A percentile compares a stretch with the other conserved stretches of the same genome.
These are phyloP conservation scores for Tortrix viridana DNA, from an alignment of 2,888 invertebrate species.

Conservation along the genomic window DNA sequence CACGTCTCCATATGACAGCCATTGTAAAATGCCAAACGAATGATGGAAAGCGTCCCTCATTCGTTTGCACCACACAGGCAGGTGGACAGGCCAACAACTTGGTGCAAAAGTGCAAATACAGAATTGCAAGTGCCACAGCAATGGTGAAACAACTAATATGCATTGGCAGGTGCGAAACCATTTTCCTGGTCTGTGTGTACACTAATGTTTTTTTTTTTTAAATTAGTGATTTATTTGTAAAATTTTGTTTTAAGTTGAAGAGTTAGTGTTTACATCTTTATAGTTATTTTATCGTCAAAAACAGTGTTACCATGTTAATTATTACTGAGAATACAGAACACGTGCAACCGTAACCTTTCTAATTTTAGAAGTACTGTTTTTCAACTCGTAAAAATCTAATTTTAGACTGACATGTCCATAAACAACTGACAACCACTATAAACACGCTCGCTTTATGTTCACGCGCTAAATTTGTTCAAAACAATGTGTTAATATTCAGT, in stretches of 20 bases:
- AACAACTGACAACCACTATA: slow-evolving; percentile 8
- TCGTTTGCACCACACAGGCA: slow-evolving; percentile 33
- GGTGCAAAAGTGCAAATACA: slow-evolving; percentile 41
- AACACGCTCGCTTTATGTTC: background rate
- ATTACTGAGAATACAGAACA: background rate
- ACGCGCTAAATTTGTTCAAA: background rate
- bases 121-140: slow-evolving; percentile 55
- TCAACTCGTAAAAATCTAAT: background rate
- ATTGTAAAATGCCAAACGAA: too few relatives aligned
- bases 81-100: slow-evolving; percentile 46
- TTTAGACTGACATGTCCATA: slow-evolving; percentile 6
- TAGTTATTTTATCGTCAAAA: too few relatives aligned
- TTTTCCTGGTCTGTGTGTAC: background rate
- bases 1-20: too few relatives aligned
- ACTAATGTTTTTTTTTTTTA: background rate
- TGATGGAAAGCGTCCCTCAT: too few relatives aligned
- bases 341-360: background rate
- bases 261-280: too few relatives aligned
- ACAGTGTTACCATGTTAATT: background rate
- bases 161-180: background rate
- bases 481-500: background rate
- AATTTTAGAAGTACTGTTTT: slow-evolving; percentile 3
- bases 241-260: too few relatives aligned
- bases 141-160: slow-evolving; percentile 43
- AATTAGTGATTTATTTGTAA: too few relatives aligned